Percentiles rank a stretch among this genome's conserved stretches.
phyloP scores from a whole-genome alignment of 2,888 invertebrate genomes.

The Adela reaumurella region DNA sequence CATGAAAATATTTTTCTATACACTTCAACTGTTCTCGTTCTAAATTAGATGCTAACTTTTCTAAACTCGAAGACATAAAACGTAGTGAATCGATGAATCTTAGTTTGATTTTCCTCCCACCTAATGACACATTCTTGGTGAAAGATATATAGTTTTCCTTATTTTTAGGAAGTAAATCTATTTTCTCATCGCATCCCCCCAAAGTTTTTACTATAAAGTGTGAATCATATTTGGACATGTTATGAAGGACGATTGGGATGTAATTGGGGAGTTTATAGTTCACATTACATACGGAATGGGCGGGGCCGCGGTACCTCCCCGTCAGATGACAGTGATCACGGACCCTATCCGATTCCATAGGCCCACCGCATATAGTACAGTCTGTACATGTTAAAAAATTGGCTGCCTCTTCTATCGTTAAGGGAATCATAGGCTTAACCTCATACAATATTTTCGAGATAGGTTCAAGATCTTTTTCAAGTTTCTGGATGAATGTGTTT shows the following conservation, averaged over 20 bases:
- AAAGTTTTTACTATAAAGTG: slow-evolving; percentile 20
- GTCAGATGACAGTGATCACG: slow-evolving; percentile 18
- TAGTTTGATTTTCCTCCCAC: slow-evolving; percentile 8
- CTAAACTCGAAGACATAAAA: slow-evolving; percentile 18
- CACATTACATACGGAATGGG: slow-evolving; percentile 20
- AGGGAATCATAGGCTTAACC: too few relatives aligned
- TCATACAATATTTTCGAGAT: too few relatives aligned
- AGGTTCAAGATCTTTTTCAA: too few relatives aligned
- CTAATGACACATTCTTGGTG: slow-evolving; percentile 7
- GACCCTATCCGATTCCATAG: too few relatives aligned
- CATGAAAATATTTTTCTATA: slow-evolving; percentile 4
- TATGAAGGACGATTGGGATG: slow-evolving; percentile 21
- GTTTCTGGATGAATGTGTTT: too few relatives aligned
- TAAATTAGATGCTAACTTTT: slow-evolving; percentile 13
- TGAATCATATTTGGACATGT: too few relatives aligned
- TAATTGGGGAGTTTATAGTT: slow-evolving; percentile 16
- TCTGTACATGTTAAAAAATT: slow-evolving; percentile 12
- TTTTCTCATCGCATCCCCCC: slow-evolving; percentile 10
- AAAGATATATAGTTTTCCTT: slow-evolving; percentile 22
- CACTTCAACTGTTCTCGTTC: slow-evolving; percentile 8
- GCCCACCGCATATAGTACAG: slow-evolving; percentile 14
- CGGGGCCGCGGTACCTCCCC: too few relatives aligned
- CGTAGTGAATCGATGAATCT: slow-evolving; percentile 17
- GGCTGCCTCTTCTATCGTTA: slow-evolving; percentile 10
- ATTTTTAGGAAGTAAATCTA: slow-evolving; percentile 17